A percentile compares a stretch with the other conserved stretches of the same genome.
Conservation (phyloP, 2,888 invertebrate genomes). For the Hipparchia semele region DNA sequence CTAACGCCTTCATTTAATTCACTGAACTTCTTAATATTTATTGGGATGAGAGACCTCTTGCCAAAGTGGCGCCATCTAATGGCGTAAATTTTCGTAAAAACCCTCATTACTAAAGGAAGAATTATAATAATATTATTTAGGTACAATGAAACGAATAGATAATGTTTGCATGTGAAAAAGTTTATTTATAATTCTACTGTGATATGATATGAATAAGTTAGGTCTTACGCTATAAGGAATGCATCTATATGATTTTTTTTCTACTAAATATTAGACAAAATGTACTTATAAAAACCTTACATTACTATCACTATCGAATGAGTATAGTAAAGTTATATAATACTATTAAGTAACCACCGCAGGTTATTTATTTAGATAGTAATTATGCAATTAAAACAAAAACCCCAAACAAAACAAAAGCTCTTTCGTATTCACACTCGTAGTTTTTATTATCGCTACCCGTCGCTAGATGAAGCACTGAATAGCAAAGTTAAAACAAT, state of each 20-base stretch:
- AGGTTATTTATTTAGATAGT: background rate
- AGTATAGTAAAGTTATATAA: background rate
- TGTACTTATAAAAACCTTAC: background rate
- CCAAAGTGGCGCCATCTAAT: too few relatives aligned
- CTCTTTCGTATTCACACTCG: too few relatives aligned
- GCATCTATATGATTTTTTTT: slow-evolving; percentile 43
- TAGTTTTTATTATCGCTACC: background rate
- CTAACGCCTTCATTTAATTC: too few relatives aligned
- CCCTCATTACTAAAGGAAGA: too few relatives aligned
- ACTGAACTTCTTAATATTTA: too few relatives aligned
- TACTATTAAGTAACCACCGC: slow-evolving; percentile 5
- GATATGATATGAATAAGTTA: slow-evolving; percentile 67
- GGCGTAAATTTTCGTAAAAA: too few relatives aligned
- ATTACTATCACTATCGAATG: slow-evolving; percentile 20
- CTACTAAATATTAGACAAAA: slow-evolving; percentile 14
- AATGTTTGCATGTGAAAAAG: slow-evolving; percentile 31
- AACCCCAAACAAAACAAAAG: too few relatives aligned
- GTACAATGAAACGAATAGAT: slow-evolving; percentile 25
- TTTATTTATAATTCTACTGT: slow-evolving; percentile 37
- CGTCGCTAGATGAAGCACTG: background rate
- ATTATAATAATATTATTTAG: background rate
- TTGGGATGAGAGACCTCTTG: too few relatives aligned
- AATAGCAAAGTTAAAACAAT: background rate
- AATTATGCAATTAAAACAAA: background rate
- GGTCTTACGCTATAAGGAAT: slow-evolving; percentile 61